Conservation (phyloP, 2,113 vertebrate genomes). For the Nematolebias whitei region DNA sequence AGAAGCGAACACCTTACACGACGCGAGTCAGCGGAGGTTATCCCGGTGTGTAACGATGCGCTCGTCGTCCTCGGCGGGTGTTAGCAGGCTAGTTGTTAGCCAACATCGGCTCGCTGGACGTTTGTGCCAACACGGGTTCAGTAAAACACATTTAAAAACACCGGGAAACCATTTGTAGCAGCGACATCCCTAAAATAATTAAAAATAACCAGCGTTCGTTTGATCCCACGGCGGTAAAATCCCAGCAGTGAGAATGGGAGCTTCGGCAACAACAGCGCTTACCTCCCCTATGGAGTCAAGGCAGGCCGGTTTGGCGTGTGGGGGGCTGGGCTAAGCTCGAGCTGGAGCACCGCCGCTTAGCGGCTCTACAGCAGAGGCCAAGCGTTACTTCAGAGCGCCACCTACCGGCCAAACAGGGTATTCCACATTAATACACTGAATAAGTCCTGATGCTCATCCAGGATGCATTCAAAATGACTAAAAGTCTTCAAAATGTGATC, state of each 20-base stretch:
- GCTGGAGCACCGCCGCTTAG: conserved; percentile 57
- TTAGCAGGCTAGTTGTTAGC: conserved; percentile 66
- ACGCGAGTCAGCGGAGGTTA: conserved; percentile 43
- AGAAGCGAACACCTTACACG: neutral
- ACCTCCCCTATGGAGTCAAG: conserved; percentile 52
- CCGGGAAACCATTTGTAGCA: neutral
- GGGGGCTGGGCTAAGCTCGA: conserved; percentile 64
- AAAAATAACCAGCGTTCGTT: neutral
- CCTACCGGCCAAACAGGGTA: conserved; percentile 19
- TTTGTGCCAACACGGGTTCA: conserved; percentile 44
- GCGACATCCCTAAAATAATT: conserved; percentile 11
- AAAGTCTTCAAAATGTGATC: too few species aligned
- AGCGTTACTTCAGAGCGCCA: conserved; percentile 34
- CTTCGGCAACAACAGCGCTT: conserved; percentile 55
- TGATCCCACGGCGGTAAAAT: conserved; percentile 15
- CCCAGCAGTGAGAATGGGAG: conserved; percentile 22
- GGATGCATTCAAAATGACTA: too few species aligned
- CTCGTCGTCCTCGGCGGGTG: conserved; percentile 54
- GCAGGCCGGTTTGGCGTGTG: conserved; percentile 60
- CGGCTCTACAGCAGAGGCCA: conserved; percentile 19
- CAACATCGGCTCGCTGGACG: conserved; percentile 48
- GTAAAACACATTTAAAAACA: conserved; percentile 10
- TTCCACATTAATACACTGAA: neutral
- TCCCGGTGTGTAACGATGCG: conserved; percentile 31
- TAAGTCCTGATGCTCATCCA: too few species aligned